Percentiles rank a stretch among this genome's conserved stretches.
phyloP scores from a whole-genome alignment of 2,113 vertebrate species.

The Gallinago paraguaiae region DNA sequence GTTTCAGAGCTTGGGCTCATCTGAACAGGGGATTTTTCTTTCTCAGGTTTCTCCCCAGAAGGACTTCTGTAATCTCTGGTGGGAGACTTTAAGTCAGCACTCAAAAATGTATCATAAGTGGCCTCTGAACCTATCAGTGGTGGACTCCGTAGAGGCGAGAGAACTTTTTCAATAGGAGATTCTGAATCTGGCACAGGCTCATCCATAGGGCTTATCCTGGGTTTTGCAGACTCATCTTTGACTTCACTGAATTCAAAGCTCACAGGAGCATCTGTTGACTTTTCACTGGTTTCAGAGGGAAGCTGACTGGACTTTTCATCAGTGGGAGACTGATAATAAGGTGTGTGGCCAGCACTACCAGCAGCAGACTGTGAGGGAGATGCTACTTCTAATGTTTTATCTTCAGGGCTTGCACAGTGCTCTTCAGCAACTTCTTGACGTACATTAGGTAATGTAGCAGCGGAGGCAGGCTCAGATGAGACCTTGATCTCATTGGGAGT shows the following conservation, averaged over 20 bases:
- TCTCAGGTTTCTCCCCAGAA: slow-evolving; percentile 62
- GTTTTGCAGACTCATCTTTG: slow-evolving; percentile 82
- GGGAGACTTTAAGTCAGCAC: slow-evolving; percentile 63
- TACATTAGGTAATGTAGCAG: slow-evolving; percentile 66
- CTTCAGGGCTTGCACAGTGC: slow-evolving; percentile 86
- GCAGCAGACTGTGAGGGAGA: slow-evolving; percentile 88
- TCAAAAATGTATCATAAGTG: slow-evolving; percentile 76
- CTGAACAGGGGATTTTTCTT: slow-evolving; percentile 69
- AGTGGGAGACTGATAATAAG: slow-evolving; percentile 95
- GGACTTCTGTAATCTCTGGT: slow-evolving; percentile 53
- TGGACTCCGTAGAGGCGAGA: slow-evolving; percentile 81
- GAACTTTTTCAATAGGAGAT: slow-evolving; percentile 81
- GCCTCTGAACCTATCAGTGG: slow-evolving; percentile 77
- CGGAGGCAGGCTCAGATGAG: slow-evolving; percentile 78
- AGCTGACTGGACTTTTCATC: slow-evolving; percentile 86
- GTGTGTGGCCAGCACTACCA: slow-evolving; percentile 92
- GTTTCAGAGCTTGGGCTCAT: slow-evolving; percentile 74
- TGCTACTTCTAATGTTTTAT: slow-evolving; percentile 89
- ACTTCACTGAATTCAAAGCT: slow-evolving; percentile 85
- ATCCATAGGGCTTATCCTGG: slow-evolving; percentile 86
- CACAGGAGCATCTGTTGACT: slow-evolving; percentile 54
- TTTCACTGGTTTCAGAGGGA: slow-evolving; percentile 71
- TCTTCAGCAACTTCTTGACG: slow-evolving; percentile 73
- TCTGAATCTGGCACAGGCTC: slow-evolving; percentile 82
- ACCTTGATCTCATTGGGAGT: slow-evolving; percentile 81